phyloP scores from a whole-genome alignment of 30 jellyfish, hydroid and myxozoan species.

The Euphysa ruthae region DNA sequence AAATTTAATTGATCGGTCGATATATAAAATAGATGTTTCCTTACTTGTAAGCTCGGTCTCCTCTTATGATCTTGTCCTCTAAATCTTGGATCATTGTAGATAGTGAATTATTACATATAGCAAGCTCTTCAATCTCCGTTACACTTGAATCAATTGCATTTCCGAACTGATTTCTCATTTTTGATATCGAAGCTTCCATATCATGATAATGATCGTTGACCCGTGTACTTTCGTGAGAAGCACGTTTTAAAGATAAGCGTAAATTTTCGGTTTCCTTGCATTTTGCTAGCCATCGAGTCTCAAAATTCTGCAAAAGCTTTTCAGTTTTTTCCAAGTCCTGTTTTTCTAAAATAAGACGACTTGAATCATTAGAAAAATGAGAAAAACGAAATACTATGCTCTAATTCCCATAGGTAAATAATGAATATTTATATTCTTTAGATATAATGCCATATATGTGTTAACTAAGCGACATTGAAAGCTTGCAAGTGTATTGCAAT shows the following conservation, averaged over 20 bases:
- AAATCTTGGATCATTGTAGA: slow-evolving; percentile 43
- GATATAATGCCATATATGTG: too few relatives aligned
- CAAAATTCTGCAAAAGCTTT: slow-evolving; percentile 44
- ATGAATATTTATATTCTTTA: too few relatives aligned
- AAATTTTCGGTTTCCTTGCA: slow-evolving; percentile 54
- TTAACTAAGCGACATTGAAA: too few relatives aligned
- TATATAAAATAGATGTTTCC: not conserved
- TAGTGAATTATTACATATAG: slow-evolving; percentile 57
- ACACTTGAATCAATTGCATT: slow-evolving; percentile 81
- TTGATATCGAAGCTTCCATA: slow-evolving; percentile 47
- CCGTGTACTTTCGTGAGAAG: slow-evolving; percentile 55
- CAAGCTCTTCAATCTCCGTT: slow-evolving; percentile 65
- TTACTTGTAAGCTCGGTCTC: slow-evolving; percentile 31
- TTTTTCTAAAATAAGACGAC: slow-evolving; percentile 5
- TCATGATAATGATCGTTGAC: slow-evolving; percentile 71
- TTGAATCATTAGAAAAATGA: not conserved
- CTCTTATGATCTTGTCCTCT: slow-evolving; percentile 33
- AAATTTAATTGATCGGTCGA: not conserved
- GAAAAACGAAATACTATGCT: too few relatives aligned
- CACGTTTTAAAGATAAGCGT: slow-evolving; percentile 41
- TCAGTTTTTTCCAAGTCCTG: slow-evolving; percentile 27
- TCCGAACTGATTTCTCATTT: slow-evolving; percentile 72
- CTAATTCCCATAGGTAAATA: too few relatives aligned
- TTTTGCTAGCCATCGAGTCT: slow-evolving; percentile 60
- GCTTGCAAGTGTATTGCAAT: too few relatives aligned